Base-by-base conservation (phyloP, 2,113 vertebrate genomes). In the Malurus alboscapulatus region DNA sequence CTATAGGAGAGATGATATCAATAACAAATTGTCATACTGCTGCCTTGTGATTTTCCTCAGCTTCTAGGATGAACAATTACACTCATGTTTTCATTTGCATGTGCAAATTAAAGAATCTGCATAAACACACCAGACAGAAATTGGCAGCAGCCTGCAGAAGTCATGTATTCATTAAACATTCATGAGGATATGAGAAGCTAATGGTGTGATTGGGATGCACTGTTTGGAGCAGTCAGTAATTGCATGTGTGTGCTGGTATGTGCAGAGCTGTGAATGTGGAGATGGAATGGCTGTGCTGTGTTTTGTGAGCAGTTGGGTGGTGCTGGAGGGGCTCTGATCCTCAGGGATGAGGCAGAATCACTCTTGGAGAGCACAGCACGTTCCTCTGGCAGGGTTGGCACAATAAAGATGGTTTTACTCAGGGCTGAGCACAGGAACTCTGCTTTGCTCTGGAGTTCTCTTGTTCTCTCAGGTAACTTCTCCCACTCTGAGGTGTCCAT, bases 211-310 rank as follows among this genome's bases (percentile, higher is more conserved):
- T 90, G 44, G 38, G 79, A 53, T 44, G 12, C 24, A 45, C 32
- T 17, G 15, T 19, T 77, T 2, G 27, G 26, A 47, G 50, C 44
- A 58, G 27, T 8, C 20, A 34, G 16, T 6, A 5, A 32, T 5
- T 32, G 2, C n/a, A 29, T 7, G 20, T 8, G 24, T 14, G 34
- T 4, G 14, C 4, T 1, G 9, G 2, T 6, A 7, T 1, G 4
- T 6, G 38, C 34, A 62, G 55, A 65, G n/a, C 36, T 45, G 62
- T 19, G 83, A 45, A 19, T 0, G 12, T 1, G 19, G 26, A 47
- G 12, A 8, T 6, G 5, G 54, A 36, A 50, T 26, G 50, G 50
- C 62, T 74, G 40, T 59, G 51, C 54, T 82, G 59, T 34, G 50
- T 30, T 69, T 10, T 71, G 26, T 16, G 13, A 36, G 80, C 38